These are phyloP conservation scores for Galeopterus variegatus DNA, from an alignment of 2,113 vertebrate genomes.

Conservation along the genomic window DNA sequence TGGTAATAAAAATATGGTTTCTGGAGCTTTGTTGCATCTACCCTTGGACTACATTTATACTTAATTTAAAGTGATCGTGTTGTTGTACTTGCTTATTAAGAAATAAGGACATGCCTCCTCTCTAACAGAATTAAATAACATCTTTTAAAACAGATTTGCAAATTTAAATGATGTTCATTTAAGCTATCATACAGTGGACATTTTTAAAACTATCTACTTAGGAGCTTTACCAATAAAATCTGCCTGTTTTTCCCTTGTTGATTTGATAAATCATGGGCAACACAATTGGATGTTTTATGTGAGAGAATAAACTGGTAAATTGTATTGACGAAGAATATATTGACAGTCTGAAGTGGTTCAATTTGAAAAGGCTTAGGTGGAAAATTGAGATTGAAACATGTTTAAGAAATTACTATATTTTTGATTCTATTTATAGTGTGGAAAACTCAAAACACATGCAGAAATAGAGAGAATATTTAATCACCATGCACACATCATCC, in stretches of 20 bases:
- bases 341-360: not conserved
- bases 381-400: not conserved
- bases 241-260: not conserved
- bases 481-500: not conserved
- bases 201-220: slow-evolving; percentile 52
- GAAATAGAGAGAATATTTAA: slow-evolving; percentile 1
- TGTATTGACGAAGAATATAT: slow-evolving; percentile 1
- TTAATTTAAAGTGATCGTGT: not conserved
- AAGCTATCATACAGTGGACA: not conserved
- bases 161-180: slow-evolving; percentile 38
- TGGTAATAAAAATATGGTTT: not conserved
- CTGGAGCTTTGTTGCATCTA: not conserved
- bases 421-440: not conserved
- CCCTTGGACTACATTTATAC: not conserved
- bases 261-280: slow-evolving; percentile 31
- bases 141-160: slow-evolving; percentile 8
- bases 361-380: slow-evolving; percentile 18
- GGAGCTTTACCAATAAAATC: not conserved
- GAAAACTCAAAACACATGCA: not conserved
- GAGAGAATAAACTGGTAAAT: not conserved
- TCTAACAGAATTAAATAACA: not conserved
- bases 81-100: slow-evolving; percentile 23
- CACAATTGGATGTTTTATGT: not conserved
- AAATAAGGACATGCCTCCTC: no score
- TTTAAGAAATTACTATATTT: slow-evolving; percentile 4